A percentile compares a stretch with the other conserved stretches of the same genome.
Evolutionary conservation across 2,113 vertebrate genomes (phyloP).

Genomic region (Actenoides hombroni): DNA sequence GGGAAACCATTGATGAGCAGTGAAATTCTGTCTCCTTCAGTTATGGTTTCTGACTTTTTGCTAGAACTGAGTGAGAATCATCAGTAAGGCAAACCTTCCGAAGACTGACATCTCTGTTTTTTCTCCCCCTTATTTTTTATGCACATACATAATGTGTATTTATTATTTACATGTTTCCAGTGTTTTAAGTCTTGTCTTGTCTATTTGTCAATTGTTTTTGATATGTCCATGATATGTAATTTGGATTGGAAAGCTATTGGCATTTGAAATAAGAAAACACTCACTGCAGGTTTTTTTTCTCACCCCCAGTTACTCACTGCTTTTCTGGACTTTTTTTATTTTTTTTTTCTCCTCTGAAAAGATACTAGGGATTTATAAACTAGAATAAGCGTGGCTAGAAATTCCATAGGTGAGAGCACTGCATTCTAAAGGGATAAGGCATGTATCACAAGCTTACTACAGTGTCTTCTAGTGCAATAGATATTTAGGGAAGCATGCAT

Average conservation of each 20-base stretch:
- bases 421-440: background rate
- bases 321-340: background rate
- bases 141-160: background rate
- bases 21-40: slow-evolving; percentile 61
- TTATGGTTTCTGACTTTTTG: slow-evolving; percentile 65
- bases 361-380: background rate
- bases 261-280: background rate
- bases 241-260: slow-evolving; percentile 6
- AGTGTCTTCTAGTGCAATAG: background rate
- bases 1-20: slow-evolving; percentile 58
- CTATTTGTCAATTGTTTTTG: slow-evolving; percentile 63
- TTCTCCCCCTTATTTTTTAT: slow-evolving; percentile 22
- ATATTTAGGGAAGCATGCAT: background rate
- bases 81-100: slow-evolving; percentile 51
- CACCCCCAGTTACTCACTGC: background rate
- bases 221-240: background rate
- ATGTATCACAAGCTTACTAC: rapidly evolving
- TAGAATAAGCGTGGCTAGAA: background rate
- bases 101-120: background rate
- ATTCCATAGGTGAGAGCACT: background rate
- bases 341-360: background rate
- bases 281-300: too few species aligned
- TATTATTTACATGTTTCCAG: slow-evolving; percentile 57
- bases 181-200: slow-evolving; percentile 60
- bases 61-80: slow-evolving; percentile 49